Evolutionary conservation across 2,113 vertebrate species (phyloP).

Genomic region (Lampris incognitus): DNA sequence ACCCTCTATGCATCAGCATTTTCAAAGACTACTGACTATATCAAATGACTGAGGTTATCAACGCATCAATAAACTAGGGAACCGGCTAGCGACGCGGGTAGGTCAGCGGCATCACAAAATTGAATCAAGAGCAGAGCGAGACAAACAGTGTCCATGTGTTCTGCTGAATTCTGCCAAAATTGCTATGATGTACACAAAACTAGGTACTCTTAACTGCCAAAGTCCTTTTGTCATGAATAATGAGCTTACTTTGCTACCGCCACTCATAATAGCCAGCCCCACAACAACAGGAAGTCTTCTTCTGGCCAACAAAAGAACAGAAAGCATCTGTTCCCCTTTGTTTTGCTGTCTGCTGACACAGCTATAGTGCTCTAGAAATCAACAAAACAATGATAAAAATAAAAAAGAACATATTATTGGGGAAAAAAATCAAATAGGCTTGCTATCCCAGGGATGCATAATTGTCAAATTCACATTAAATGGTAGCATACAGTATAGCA

Average conservation of each 20-base stretch:
- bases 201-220: slow-evolving; percentile 37
- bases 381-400: slow-evolving; percentile 65
- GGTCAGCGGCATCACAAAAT: slow-evolving; percentile 16
- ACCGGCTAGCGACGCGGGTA: slow-evolving; percentile 16
- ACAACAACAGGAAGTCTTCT: slow-evolving; percentile 78
- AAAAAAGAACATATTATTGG: slow-evolving; percentile 30
- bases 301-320: slow-evolving; percentile 53
- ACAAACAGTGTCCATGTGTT: slow-evolving; percentile 54
- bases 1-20: background rate
- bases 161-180: slow-evolving; percentile 47
- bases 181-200: slow-evolving; percentile 44
- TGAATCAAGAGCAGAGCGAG: slow-evolving; percentile 15
- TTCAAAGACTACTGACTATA: slow-evolving; percentile 29
- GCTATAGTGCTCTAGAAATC: slow-evolving; percentile 60
- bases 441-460: slow-evolving; percentile 41
- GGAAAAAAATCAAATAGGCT: slow-evolving; percentile 31
- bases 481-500: slow-evolving; percentile 51
- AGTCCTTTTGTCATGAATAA: slow-evolving; percentile 71
- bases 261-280: slow-evolving; percentile 57
- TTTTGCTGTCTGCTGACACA: slow-evolving; percentile 56
- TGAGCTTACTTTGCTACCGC: slow-evolving; percentile 31
- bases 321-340: slow-evolving; percentile 53
- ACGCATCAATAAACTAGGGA: slow-evolving; percentile 12
- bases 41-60: slow-evolving; percentile 32
- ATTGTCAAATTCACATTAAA: slow-evolving; percentile 63